phyloP scores from a whole-genome alignment of 2,888 invertebrate genomes.

The Stomorhina lunata region DNA sequence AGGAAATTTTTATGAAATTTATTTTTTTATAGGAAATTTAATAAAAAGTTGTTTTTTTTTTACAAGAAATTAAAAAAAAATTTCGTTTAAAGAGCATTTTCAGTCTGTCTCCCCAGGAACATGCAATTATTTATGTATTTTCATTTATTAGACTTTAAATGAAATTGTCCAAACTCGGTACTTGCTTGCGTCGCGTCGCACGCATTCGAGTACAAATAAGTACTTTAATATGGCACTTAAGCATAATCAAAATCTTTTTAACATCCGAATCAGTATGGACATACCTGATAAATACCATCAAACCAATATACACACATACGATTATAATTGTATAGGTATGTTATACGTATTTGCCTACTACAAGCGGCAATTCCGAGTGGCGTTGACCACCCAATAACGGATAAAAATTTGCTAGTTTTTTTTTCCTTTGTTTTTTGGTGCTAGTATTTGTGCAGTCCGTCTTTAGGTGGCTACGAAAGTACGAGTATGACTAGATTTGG shows the following conservation, averaged over 20 bases:
- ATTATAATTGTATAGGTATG: not conserved
- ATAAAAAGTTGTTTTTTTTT: too few species aligned
- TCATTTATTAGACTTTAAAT: slow-evolving; percentile 11
- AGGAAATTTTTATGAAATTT: too few species aligned
- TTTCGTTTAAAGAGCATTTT: slow-evolving; percentile 72
- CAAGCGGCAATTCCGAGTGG: slow-evolving; percentile 15
- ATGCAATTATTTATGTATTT: slow-evolving; percentile 31
- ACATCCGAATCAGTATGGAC: slow-evolving; percentile 3
- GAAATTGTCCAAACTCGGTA: slow-evolving; percentile 43
- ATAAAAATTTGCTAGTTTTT: slow-evolving; percentile 50
- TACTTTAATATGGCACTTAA: slow-evolving; percentile 21
- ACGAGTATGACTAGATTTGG: slow-evolving; percentile 42
- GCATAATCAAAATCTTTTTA: slow-evolving; percentile 25
- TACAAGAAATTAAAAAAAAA: too few species aligned
- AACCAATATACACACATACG: not conserved
- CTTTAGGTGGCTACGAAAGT: not conserved
- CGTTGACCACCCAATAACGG: slow-evolving; percentile 58
- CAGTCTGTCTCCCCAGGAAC: slow-evolving; percentile 68
- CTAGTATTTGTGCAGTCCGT: slow-evolving; percentile 6
- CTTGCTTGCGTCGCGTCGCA: not conserved
- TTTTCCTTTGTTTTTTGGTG: not conserved
- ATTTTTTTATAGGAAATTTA: too few species aligned
- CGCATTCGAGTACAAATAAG: not conserved
- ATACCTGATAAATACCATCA: not conserved
- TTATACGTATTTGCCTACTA: not conserved